Conservation (phyloP, 2,797 vertebrate genomes). For the Darevskia nairensis region DNA sequence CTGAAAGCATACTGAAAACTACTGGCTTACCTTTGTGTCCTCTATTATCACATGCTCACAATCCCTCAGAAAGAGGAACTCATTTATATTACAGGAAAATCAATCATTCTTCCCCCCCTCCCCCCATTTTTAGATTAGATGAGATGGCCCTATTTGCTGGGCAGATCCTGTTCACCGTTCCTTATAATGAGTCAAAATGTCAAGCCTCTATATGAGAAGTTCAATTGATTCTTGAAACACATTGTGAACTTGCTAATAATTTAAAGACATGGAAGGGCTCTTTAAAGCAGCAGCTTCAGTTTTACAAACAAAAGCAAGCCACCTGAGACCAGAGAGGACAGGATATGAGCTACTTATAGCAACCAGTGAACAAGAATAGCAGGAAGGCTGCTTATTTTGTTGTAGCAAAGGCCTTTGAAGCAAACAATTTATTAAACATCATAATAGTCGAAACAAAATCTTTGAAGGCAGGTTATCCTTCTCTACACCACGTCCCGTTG, state of each 20-base stretch:
- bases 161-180: conserved; percentile 58
- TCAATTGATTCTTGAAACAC: conserved; percentile 67
- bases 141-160: conserved; percentile 44
- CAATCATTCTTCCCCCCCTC: conserved; percentile 52
- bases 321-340: conserved; percentile 96
- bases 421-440: conserved; percentile 94
- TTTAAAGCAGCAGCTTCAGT: conserved; percentile 82
- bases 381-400: conserved; percentile 91
- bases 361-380: conserved; percentile 95
- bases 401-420: conserved; percentile 90
- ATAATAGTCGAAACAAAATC: conserved; percentile 88
- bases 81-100: conserved; percentile 36
- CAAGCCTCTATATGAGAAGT: conserved; percentile 68
- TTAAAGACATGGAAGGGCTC: conserved; percentile 84
- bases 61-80: conserved; percentile 53
- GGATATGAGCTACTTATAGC: conserved; percentile 99
- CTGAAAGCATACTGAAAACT: neutral
- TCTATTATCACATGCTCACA: conserved; percentile 48
- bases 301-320: conserved; percentile 93
- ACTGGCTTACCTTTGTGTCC: neutral
- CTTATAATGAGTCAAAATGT: conserved; percentile 59
- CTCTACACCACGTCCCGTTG: conserved; percentile 88
- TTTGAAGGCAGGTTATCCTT: conserved; percentile 98
- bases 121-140: conserved; percentile 72
- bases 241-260: conserved; percentile 82